Evolutionary conservation across 2,113 vertebrate species (phyloP), one percentile per base, ranked within the genome.

Genomic region (Conger conger): DNA sequence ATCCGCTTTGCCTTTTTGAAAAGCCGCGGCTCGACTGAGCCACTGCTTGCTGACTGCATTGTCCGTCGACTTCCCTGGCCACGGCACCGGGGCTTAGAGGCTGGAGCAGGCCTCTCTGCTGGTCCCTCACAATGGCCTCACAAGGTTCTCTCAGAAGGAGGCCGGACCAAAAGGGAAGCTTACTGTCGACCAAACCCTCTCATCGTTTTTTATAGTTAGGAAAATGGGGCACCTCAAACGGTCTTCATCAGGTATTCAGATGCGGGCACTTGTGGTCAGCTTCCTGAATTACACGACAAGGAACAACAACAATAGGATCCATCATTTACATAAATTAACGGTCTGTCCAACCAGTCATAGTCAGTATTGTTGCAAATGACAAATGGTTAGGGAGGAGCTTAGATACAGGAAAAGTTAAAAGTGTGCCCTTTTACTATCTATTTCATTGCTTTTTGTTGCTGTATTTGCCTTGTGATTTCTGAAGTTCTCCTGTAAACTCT

Each of bases 1-100:
- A 80, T 80, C 79, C 38, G 79, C 79, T 80, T 80, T 80, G 36
- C 79, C 38, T 42, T 80, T 38, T 79, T 5, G 8, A 20, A 30
- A 73, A 73, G 63, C 63, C 27, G 63, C 11, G 63, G 27, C 63
- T 73, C 63, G 9, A 9, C 63, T 73, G 63, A 73, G 63, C 63
- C 63, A 73, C n/a, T 73, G 63, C 33, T 73, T 73, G 38, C 79
- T 45, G 20, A 42, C 38, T 23, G 37, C 36, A 15, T 80, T 40
- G 38, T 27, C 6, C 3, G 18, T 20, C 13, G 17, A 4, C 13
- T 13, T n/a, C 13, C 27, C 23, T 30, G 63, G 63, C 63, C 13
- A 3, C 2, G 27, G 60, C 9, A 23, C 60, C 3, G 60, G 57
- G 60, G 5, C n/a, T 73, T 60, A 60, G n/a, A 27, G 63, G 63